These are phyloP conservation scores for Brotogeris chrysoptera DNA, from an alignment of 2,797 vertebrate species.

Conservation along the genomic window DNA sequence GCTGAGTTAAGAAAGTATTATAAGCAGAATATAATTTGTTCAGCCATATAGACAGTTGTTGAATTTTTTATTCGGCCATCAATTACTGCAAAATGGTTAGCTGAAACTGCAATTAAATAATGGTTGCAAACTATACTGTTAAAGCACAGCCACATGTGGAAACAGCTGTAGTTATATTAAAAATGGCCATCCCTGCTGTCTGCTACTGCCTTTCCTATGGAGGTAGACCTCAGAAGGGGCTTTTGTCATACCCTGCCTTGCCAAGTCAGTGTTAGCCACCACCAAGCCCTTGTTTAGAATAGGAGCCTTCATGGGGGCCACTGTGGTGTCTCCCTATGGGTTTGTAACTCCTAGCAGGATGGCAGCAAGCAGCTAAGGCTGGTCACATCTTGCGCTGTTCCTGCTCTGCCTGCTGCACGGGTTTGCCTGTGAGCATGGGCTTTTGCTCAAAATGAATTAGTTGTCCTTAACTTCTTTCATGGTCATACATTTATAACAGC, in stretches of 20 bases:
- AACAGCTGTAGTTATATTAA: background rate
- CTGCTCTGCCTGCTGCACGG: rapidly evolving
- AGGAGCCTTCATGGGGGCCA: rapidly evolving
- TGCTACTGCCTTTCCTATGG: background rate
- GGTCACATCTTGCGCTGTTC: rapidly evolving
- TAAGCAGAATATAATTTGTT: conserved; percentile 38
- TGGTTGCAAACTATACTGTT: background rate
- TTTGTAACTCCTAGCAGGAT: background rate
- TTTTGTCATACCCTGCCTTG: rapidly evolving
- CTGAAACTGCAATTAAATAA: conserved; percentile 31
- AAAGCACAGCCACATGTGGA: background rate
- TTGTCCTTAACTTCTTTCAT: background rate
- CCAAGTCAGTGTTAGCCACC: background rate
- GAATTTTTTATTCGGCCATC: conserved; percentile 36
- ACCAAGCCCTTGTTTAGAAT: background rate
- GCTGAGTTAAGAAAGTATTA: conserved; percentile 41
- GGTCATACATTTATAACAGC: rapidly evolving
- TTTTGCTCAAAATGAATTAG: rapidly evolving
- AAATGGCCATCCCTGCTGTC: background rate
- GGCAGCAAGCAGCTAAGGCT: background rate
- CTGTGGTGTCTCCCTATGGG: background rate
- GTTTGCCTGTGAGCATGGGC: background rate
- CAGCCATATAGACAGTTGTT: conserved; percentile 4
- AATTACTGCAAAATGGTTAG: conserved; percentile 22
- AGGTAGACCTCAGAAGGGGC: background rate